Conservation (phyloP, 2,113 vertebrate species). For the Rhagologus leucostigma region DNA sequence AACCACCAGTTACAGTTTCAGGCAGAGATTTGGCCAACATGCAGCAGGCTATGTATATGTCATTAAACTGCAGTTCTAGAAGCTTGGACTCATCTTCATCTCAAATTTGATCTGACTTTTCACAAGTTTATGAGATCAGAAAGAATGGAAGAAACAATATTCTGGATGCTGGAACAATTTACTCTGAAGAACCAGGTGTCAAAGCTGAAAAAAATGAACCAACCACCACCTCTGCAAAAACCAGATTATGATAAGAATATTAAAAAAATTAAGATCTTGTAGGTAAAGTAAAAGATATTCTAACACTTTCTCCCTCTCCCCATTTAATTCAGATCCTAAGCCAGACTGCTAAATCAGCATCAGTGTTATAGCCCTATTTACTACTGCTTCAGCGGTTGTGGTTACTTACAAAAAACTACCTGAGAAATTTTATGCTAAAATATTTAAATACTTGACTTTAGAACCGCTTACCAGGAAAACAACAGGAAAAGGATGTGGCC, state of each 20-base stretch:
- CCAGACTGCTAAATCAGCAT: neutral
- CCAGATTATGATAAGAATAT: neutral
- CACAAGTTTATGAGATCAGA: slow-evolving; percentile 15
- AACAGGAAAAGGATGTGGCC: slow-evolving; percentile 68
- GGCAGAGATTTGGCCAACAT: neutral
- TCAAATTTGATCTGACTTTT: slow-evolving; percentile 31
- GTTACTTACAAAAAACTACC: slow-evolving; percentile 32
- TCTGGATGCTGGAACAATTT: slow-evolving; percentile 13
- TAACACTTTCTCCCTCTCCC: neutral
- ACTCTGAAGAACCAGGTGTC: neutral
- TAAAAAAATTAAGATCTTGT: neutral
- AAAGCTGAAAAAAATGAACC: neutral
- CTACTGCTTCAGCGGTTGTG: neutral
- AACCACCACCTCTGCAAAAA: neutral
- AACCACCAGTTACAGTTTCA: neutral
- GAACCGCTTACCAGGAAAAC: slow-evolving; percentile 22
- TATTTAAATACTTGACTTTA: slow-evolving; percentile 7
- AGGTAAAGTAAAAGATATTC: neutral
- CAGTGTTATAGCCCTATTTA: neutral
- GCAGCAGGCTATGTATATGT: neutral
- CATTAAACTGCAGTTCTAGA: slow-evolving; percentile 21
- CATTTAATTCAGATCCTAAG: neutral
- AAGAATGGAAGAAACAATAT: slow-evolving; percentile 4
- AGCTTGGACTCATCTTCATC: neutral
- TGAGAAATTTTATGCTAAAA: slow-evolving; percentile 7